These are phyloP conservation scores for Microctonus brassicae DNA, from an alignment of 2,888 invertebrate species.

Conservation along the genomic window DNA sequence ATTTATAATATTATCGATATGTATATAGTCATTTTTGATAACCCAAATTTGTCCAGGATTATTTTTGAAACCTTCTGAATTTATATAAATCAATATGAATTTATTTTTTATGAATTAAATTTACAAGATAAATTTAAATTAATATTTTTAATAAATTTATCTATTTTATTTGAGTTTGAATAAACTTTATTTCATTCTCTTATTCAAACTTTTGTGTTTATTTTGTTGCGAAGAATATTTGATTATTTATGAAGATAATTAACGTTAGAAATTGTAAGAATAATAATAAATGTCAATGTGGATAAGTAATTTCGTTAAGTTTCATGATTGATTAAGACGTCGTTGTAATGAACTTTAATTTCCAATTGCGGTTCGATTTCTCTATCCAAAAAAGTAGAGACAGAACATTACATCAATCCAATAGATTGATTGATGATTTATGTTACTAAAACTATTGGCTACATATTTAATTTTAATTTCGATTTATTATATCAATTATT, in stretches of 20 bases:
- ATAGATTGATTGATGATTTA: neutral
- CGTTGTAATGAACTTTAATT: neutral
- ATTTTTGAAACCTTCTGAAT: no score
- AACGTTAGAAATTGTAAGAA: neutral
- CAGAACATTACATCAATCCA: neutral
- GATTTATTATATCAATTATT: no score
- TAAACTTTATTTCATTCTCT: no score
- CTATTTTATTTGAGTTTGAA: no score
- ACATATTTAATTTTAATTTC: neutral
- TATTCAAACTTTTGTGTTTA: no score
- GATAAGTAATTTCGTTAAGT: neutral
- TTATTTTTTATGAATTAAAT: no score
- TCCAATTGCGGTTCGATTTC: neutral
- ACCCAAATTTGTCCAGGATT: neutral
- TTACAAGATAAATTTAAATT: no score
- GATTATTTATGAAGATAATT: no score
- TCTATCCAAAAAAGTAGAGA: neutral
- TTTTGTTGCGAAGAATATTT: no score
- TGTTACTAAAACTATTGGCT: neutral
- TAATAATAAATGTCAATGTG: neutral
- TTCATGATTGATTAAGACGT: neutral
- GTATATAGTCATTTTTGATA: neutral
- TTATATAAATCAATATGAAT: no score
- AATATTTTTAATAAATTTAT: no score
- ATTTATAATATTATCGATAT: neutral